These are phyloP conservation scores for Lithobates sylvaticus DNA, from an alignment of 2,797 vertebrate species.

Conservation along the genomic window DNA sequence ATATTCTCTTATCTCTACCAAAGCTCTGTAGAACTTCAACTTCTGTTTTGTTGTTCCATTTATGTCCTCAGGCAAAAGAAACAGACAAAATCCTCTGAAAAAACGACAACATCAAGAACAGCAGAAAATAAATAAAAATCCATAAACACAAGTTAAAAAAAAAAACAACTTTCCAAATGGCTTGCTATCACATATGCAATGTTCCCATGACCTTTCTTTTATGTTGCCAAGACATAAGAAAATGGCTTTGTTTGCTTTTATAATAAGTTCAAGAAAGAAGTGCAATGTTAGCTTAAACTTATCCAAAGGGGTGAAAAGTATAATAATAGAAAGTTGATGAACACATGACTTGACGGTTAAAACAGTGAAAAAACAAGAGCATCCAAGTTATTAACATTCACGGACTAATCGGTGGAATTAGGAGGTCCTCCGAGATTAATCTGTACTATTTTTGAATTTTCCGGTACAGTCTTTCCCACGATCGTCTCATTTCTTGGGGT, in stretches of 20 bases:
- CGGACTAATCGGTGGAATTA: not conserved
- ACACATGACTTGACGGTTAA: not conserved
- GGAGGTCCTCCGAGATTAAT: not conserved
- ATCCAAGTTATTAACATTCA: not conserved
- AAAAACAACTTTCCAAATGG: not conserved
- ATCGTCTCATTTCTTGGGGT: not conserved
- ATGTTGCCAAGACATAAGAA: constrained; percentile 32
- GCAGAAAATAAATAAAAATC: not conserved
- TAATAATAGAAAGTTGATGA: constrained; percentile 25
- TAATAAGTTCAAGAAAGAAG: constrained; percentile 34
- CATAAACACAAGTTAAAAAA: not conserved
- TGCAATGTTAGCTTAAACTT: constrained; percentile 27
- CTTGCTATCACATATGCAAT: not conserved
- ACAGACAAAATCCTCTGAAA: constrained; percentile 27
- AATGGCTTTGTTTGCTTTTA: constrained; percentile 23
- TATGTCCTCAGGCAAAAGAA: constrained; percentile 26
- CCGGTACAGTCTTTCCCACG: constrained; percentile 20
- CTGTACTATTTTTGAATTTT: constrained; percentile 11
- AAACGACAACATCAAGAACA: not conserved
- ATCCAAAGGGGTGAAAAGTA: constrained; percentile 7
- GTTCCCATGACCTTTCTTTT: constrained; percentile 55
- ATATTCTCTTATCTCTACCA: constrained; percentile 27
- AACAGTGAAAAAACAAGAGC: not conserved
- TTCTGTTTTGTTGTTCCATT: constrained; percentile 36
- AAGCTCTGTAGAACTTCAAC: constrained; percentile 41